Percentiles rank a stretch among this genome's conserved stretches.
phyloP scores from a whole-genome alignment of 2,888 invertebrate species.

The Habroteleia sp. region DNA sequence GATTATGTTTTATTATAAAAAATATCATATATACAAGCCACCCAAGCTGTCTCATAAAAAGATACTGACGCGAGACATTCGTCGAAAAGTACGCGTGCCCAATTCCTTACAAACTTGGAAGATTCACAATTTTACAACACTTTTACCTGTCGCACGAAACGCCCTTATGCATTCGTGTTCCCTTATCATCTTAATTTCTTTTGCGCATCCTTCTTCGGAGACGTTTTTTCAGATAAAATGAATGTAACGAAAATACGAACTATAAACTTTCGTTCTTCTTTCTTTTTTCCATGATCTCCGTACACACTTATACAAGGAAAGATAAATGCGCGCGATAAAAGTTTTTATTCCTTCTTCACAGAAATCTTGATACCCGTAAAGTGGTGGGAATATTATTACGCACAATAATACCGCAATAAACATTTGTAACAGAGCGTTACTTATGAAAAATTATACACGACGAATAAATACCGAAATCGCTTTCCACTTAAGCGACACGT shows the following conservation, averaged over 20 bases:
- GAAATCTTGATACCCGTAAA: constrained; percentile 48
- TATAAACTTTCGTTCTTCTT: constrained; percentile 35
- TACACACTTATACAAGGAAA: constrained; percentile 10
- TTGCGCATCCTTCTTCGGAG: constrained; percentile 26
- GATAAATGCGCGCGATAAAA: constrained; percentile 53
- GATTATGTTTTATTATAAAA: constrained; percentile 70
- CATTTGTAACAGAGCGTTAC: constrained; percentile 41
- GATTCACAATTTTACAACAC: constrained; percentile 40
- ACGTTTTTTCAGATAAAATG: constrained; percentile 40
- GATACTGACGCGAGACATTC: constrained; percentile 39
- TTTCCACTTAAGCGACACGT: constrained; percentile 48
- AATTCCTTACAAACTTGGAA: constrained; percentile 36
- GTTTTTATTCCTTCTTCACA: constrained; percentile 52
- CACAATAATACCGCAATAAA: constrained; percentile 49
- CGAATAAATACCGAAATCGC: constrained; percentile 35
- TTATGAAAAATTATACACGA: constrained; percentile 34
- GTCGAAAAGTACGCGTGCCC: constrained; percentile 50
- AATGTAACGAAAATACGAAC: constrained; percentile 40
- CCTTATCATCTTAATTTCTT: constrained; percentile 51
- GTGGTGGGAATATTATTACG: constrained; percentile 54
- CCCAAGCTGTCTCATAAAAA: constrained; percentile 65
- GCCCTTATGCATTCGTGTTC: constrained; percentile 24
- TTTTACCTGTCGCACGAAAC: constrained; percentile 45
- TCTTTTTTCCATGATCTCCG: constrained; percentile 13
- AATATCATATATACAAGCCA: constrained; percentile 66